These are phyloP conservation scores for Helogale parvula DNA, from an alignment of 2,113 vertebrate species.

Conservation along the genomic window DNA sequence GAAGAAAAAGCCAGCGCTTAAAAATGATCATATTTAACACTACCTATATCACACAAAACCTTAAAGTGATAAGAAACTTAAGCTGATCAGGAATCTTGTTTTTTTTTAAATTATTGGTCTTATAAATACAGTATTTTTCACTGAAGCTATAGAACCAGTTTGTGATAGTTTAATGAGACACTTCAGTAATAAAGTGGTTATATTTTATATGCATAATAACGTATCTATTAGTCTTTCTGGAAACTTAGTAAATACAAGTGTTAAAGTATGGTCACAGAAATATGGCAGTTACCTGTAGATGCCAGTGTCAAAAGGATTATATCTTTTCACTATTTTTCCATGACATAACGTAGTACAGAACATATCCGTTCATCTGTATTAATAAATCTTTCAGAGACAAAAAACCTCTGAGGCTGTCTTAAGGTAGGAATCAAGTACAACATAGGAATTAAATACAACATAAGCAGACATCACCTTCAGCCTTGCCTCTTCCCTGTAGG, in stretches of 20 bases:
- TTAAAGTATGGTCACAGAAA: neutral
- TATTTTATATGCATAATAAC: constrained; percentile 21
- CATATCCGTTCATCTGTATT: neutral
- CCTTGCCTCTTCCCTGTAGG: neutral
- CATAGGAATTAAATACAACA: neutral
- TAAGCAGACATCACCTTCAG: constrained; percentile 26
- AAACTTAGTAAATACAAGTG: neutral
- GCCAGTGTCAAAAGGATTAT: neutral
- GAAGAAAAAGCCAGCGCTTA: constrained; percentile 4
- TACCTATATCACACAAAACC: neutral
- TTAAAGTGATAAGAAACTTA: neutral
- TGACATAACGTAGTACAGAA: neutral
- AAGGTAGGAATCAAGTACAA: neutral
- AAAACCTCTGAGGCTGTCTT: neutral
- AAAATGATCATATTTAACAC: neutral
- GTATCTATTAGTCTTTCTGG: neutral
- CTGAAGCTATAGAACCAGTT: neutral
- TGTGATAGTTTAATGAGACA: neutral
- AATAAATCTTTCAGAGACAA: constrained; percentile 22
- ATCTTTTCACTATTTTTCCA: neutral
- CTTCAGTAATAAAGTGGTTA: constrained; percentile 33
- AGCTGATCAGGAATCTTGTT: neutral
- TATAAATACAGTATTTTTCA: neutral
- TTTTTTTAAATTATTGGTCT: neutral
- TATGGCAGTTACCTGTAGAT: neutral